Base-by-base conservation (phyloP, 2,888 invertebrate genomes). In the Icerya purchasi region DNA sequence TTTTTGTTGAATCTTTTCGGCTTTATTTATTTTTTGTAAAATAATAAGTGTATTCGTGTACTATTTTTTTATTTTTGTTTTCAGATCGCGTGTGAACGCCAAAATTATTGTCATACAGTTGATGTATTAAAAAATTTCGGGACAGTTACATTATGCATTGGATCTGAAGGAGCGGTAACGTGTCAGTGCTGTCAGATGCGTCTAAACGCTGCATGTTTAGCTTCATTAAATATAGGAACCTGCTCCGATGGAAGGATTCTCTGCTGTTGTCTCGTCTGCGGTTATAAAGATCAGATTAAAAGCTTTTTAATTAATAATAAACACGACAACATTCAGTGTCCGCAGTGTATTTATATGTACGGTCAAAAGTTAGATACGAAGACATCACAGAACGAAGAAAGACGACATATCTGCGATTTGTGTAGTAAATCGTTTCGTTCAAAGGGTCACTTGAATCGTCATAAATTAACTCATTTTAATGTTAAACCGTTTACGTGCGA, bases 401-500 rank as follows among this genome's bases (percentile, higher is more conserved):
- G n/a, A n/a, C n/a, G n/a, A n/a, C 36, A 14, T 14, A 14, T 36
- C 14, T 66, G 65, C 61, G 65, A 66, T 58, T 56, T 66, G n/a
- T 66, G 65, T 56, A 61, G 60, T 49, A 65, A 64, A 53, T 50
- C 57, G 1, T 66, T 65, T 50, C 62, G 61, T 19, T 62, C 64
- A 14, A 61, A 58, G 51, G 64, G 63, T 20, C 63, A 65, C 56
- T 58, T 65, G 20, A 62, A 61, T 22, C 60, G 66, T 18, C 67
- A 67, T 50, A 59, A 62, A 57, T 54, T 66, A 22, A 65, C 64
- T 21, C 67, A 67, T 59, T 63, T 62, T 21, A 65, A 66, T 10
- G 63, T 63, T 1, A 67, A 66, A 59, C 67, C 67, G 8, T 67
- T 63, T 24, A 58, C 65, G 1, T 66, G 67, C 55, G 63, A 66